Evolutionary conservation across 1,140 invertebrate species (phyloP), one percentile per base, ranked within the genome.

Genomic region (Zaprionus camerounensis): DNA sequence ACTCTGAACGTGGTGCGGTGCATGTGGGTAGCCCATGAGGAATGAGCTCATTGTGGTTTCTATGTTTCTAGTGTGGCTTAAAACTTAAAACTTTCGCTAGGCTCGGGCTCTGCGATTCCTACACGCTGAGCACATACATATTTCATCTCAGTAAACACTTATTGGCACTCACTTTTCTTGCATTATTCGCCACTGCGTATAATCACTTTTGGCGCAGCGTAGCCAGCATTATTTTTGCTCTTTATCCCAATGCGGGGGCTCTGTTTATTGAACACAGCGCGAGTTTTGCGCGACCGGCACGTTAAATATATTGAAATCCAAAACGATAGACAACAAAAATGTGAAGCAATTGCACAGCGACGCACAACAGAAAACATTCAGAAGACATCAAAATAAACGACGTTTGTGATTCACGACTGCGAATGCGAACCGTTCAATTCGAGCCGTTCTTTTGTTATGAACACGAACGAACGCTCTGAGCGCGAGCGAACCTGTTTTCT

Each of bases 1-100:
- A 46, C 79, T 92, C 72, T 93, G 92, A 67, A 93, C 91, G 57
- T 94, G 94, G 70, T 94, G 94, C 41, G 91, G 91, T 38, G 91
- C 91, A 77, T 94, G 93, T 70, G 93, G 91, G 69, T 93, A 93
- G 69, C 92, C 92, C 92, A 93, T 93, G 82, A 93, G 82, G 70
- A 93, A 93, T 80, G 92, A 93, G 88, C 92, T 93, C 92, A 93
- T 93, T 53, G 73, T 73, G 53, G 31, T 44, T 68, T 41, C 34
- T 65, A 24, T 44, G 41, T 71, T 76, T 53, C 24, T 55, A 15
- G 3, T 12, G 34, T 44, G 41, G 34, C 46, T 65, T 49, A 34
- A 20, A 51, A 24, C 20, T 9, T 66, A 34, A 44, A 71, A 76
- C 73, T 76, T 53, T 59, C 36, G 68, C 73, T 71, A 71, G 59